Evolutionary conservation across 2,113 vertebrate species (phyloP).

Genomic region (Gobius niger): DNA sequence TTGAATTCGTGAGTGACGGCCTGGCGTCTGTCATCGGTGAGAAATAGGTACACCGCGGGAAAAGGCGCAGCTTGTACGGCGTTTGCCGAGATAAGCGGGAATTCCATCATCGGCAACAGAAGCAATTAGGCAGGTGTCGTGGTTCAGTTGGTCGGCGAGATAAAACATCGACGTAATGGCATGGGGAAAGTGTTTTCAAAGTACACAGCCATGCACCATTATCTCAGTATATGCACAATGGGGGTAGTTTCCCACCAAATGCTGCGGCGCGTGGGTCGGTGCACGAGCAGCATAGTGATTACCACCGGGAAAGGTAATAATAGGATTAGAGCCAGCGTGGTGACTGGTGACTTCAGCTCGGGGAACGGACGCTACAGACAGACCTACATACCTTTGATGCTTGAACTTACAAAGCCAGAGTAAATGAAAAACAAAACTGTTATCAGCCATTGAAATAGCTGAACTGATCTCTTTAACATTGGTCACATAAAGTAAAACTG

Average conservation of each 20-base stretch:
- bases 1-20: constrained; percentile 22
- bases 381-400: neutral
- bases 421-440: no score
- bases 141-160: constrained; percentile 4
- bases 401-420: no score
- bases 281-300: neutral
- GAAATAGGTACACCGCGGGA: constrained; percentile 1
- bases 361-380: neutral
- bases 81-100: constrained; percentile 4
- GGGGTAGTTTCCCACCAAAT: neutral
- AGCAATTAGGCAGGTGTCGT: constrained; percentile 22
- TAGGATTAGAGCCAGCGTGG: neutral
- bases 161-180: constrained; percentile 13
- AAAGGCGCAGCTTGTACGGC: neutral
- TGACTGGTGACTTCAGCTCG: neutral
- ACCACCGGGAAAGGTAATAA: neutral
- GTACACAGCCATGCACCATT: neutral
- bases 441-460: no score
- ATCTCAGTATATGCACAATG: neutral
- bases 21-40: neutral
- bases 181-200: constrained; percentile 2
- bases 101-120: constrained; percentile 23
- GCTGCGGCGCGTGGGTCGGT: neutral
- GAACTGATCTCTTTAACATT: no score
- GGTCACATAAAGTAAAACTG: no score